These are phyloP conservation scores for Myiagra hebetior DNA, from an alignment of 2,113 vertebrate genomes.

Conservation along the genomic window DNA sequence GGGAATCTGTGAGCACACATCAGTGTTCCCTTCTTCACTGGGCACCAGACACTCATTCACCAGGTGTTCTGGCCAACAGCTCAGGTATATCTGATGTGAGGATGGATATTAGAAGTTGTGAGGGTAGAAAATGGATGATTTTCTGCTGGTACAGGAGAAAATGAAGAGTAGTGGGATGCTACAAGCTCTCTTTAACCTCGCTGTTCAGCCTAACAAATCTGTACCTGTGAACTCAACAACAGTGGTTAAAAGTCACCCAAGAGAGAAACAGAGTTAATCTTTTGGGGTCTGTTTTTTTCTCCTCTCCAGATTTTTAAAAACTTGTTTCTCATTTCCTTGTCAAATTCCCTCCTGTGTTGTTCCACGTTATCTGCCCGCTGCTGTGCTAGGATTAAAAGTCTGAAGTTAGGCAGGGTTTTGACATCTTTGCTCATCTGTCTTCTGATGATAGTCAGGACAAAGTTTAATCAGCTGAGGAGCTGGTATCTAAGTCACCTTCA, in stretches of 20 bases:
- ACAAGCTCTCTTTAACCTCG: not conserved
- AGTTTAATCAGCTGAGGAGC: not conserved
- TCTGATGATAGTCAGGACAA: not conserved
- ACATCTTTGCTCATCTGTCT: not conserved
- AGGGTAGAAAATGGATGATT: not conserved
- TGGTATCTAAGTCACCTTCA: not conserved
- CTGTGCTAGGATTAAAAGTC: not conserved
- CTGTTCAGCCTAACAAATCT: not conserved
- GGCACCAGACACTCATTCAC: not conserved
- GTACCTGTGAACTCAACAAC: not conserved
- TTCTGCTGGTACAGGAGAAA: not conserved
- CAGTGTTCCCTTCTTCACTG: not conserved
- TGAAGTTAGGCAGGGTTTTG: not conserved
- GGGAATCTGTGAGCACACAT: not conserved
- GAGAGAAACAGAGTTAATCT: not conserved
- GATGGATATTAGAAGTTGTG: not conserved
- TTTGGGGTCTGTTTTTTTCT: not conserved
- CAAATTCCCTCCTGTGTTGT: not conserved
- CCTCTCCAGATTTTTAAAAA: not conserved
- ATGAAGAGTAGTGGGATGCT: not conserved
- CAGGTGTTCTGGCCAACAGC: not conserved
- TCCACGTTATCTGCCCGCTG: not conserved
- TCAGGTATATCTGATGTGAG: not conserved
- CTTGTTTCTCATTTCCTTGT: not conserved
- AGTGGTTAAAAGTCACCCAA: not conserved